These are phyloP conservation scores for Chionodraco myersi DNA, from an alignment of 2,113 vertebrate species.

Conservation along the genomic window DNA sequence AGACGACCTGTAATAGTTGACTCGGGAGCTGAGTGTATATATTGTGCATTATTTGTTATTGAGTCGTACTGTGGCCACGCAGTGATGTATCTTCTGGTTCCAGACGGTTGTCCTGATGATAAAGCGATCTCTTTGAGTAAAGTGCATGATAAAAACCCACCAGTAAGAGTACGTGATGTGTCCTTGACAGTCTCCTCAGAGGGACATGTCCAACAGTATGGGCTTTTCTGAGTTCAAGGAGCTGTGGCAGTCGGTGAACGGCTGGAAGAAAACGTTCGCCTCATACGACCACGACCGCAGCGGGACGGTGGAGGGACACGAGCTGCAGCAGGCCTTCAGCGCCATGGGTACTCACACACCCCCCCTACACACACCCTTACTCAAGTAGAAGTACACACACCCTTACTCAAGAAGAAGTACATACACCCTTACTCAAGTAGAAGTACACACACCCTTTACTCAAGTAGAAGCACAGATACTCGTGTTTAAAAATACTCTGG, in stretches of 20 bases:
- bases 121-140: too few species aligned
- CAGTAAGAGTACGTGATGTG: neutral
- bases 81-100: neutral
- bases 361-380: too few species aligned
- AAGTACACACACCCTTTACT: too few species aligned
- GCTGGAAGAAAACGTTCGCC: slow-evolving; percentile 90
- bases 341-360: slow-evolving; percentile 85
- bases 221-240: slow-evolving; percentile 96
- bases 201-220: slow-evolving; percentile 90
- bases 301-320: slow-evolving; percentile 89
- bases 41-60: too few species aligned
- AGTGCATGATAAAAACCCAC: neutral
- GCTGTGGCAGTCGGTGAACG: slow-evolving; percentile 88
- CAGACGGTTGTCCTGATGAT: neutral
- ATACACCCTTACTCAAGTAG: too few species aligned
- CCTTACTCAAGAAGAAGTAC: too few species aligned
- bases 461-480: too few species aligned
- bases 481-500: too few species aligned
- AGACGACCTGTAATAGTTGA: too few species aligned
- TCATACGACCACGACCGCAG: slow-evolving; percentile 90
- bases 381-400: too few species aligned
- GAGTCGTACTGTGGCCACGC: too few species aligned
- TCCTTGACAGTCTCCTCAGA: slow-evolving; percentile 83
- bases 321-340: slow-evolving; percentile 89
- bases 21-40: too few species aligned